phyloP scores from a whole-genome alignment of 2,113 vertebrate species.

The Bubo scandiacus region DNA sequence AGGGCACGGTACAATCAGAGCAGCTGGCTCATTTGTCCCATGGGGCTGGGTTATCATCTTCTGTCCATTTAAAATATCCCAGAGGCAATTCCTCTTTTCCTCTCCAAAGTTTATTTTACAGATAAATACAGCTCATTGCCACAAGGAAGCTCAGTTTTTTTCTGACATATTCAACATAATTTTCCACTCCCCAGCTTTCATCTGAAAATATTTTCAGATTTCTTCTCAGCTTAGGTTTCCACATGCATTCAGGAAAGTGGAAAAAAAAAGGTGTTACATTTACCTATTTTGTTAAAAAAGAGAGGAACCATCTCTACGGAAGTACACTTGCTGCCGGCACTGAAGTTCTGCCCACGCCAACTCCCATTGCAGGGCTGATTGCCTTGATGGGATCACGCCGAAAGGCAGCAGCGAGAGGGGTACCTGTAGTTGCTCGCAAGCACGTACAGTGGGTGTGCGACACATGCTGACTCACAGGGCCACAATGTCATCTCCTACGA shows the following conservation, averaged over 20 bases:
- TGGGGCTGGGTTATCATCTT: neutral
- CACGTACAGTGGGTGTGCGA: accelerated
- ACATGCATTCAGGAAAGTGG: neutral
- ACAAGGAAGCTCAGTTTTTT: neutral
- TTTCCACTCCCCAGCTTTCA: neutral
- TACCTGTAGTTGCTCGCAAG: neutral
- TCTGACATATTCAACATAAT: neutral
- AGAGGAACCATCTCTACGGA: neutral
- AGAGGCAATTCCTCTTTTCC: neutral
- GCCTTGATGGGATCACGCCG: neutral
- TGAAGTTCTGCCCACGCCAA: neutral
- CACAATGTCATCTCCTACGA: neutral
- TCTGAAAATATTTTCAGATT: neutral
- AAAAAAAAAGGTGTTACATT: neutral
- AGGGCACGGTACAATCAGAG: neutral
- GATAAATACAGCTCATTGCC: neutral
- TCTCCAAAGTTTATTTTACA: neutral
- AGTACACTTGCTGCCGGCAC: neutral
- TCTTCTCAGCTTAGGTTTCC: neutral
- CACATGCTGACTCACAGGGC: neutral
- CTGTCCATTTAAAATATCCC: neutral
- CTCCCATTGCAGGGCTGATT: neutral
- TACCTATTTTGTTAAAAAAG: neutral
- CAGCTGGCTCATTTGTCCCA: neutral
- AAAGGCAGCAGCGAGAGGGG: neutral